phyloP scores from a whole-genome alignment of 2,797 vertebrate species.

The Acridotheres tristis region DNA sequence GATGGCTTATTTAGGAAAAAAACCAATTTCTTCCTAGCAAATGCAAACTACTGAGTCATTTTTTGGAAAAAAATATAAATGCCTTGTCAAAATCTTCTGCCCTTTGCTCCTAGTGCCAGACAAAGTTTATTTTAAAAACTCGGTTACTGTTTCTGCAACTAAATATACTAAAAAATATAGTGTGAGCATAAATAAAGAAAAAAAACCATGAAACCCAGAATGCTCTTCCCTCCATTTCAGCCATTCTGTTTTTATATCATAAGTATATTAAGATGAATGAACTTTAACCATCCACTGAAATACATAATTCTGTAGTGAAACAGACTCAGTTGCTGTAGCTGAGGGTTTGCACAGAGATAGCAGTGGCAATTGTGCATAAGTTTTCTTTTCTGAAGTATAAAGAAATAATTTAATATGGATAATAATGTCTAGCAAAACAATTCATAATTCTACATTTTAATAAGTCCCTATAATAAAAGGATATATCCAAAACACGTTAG shows the following conservation, averaged over 20 bases:
- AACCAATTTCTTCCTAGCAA: not conserved
- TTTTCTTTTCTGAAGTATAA: not conserved
- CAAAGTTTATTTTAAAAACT: not conserved
- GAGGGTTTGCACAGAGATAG: not conserved
- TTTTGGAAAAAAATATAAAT: not conserved
- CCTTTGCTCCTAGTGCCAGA: not conserved
- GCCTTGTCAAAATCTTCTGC: not conserved
- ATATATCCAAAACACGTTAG: not conserved
- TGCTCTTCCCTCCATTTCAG: not conserved
- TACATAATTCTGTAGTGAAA: not conserved
- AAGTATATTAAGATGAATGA: not conserved
- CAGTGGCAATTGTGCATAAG: not conserved
- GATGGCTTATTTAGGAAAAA: constrained; percentile 41
- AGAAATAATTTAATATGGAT: not conserved
- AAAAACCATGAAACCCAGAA: not conserved
- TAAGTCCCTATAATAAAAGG: not conserved
- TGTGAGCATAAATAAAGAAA: not conserved
- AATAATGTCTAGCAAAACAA: not conserved
- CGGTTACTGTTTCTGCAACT: not conserved
- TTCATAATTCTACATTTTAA: constrained; percentile 7
- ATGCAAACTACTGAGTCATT: constrained; percentile 21
- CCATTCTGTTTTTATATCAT: not conserved
- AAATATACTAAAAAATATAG: not conserved
- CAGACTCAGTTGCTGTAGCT: not conserved
- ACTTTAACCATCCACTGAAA: not conserved